Conservation (phyloP, 2,113 vertebrate species). For the Myanophis thanlyinensis region DNA sequence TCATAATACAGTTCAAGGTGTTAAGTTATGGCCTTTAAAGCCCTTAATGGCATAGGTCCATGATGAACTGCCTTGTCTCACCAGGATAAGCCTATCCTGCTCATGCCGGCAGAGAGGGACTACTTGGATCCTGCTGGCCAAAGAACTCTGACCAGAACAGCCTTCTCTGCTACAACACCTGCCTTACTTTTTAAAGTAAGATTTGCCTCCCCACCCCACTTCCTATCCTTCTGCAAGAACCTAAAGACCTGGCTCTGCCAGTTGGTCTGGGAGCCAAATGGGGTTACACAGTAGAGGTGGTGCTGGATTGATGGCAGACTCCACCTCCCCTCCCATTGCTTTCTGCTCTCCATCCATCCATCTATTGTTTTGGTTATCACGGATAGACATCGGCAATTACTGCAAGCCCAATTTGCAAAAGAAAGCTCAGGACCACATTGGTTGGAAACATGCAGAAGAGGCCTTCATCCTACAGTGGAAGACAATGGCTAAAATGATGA, state of each 20-base stretch:
- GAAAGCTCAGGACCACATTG: not conserved
- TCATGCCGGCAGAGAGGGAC: not conserved
- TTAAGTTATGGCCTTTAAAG: not conserved
- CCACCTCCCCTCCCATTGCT: not conserved
- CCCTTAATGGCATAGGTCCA: not conserved
- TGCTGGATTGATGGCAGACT: not conserved
- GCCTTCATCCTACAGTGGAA: not conserved
- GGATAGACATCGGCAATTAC: not conserved
- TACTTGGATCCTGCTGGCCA: not conserved
- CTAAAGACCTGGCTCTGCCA: not conserved
- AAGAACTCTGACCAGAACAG: not conserved
- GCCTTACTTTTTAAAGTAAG: not conserved
- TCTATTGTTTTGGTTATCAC: not conserved
- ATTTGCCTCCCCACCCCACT: accelerated
- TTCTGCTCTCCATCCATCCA: not conserved
- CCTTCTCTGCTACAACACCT: not conserved
- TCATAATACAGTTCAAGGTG: not conserved
- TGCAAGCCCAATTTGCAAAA: not conserved
- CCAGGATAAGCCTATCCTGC: not conserved
- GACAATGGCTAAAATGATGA: not conserved
- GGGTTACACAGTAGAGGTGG: not conserved
- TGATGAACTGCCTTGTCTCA: not conserved
- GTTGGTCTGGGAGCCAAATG: not conserved
- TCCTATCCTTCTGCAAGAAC: not conserved
- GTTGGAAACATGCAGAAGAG: not conserved